Conservation (phyloP, 2,888 invertebrate genomes). For the Xestia c-nigrum region DNA sequence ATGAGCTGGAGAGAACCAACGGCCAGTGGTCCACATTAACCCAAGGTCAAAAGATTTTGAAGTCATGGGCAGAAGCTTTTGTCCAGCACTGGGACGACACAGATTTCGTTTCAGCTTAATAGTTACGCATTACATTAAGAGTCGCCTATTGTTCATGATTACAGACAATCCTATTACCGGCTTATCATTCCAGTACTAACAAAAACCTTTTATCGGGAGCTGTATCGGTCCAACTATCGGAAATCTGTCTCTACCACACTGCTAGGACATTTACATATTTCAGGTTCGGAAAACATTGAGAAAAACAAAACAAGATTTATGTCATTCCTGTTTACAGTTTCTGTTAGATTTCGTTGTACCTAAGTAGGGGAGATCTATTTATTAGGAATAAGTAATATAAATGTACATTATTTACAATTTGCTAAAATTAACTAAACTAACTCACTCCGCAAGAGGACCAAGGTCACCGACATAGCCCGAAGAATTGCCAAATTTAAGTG, state of each 20-base stretch:
- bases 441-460: too few species aligned
- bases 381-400: too few species aligned
- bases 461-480: too few species aligned
- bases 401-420: too few species aligned
- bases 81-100: background rate
- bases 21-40: too few species aligned
- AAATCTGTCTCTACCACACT: conserved; percentile 42
- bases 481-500: too few species aligned
- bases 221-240: conserved; percentile 37
- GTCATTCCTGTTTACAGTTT: conserved; percentile 4
- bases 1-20: too few species aligned
- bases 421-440: too few species aligned
- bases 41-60: too few species aligned
- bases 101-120: background rate
- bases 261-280: conserved; percentile 42
- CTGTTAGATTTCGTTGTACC: background rate
- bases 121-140: background rate
- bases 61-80: too few species aligned
- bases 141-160: background rate
- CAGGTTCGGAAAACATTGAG: conserved; percentile 18
- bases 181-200: conserved; percentile 31
- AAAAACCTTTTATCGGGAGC: conserved; percentile 21
- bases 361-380: too few species aligned
- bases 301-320: conserved; percentile 19
- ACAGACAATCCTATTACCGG: conserved; percentile 31